These are phyloP conservation scores for Notothenia coriiceps DNA, from an alignment of 2,113 vertebrate species.

Conservation along the genomic window DNA sequence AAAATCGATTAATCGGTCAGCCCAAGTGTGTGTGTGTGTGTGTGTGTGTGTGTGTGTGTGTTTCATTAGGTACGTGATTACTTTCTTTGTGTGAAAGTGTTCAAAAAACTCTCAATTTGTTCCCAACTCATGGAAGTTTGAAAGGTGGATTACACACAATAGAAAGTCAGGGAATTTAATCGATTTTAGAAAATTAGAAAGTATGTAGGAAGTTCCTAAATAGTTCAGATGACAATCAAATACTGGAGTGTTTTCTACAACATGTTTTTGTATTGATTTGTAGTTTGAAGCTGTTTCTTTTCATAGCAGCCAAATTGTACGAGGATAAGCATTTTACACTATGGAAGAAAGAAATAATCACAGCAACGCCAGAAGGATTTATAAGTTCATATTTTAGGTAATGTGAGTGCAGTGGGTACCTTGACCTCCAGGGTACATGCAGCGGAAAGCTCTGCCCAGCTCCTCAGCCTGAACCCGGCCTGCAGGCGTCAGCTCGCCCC, in stretches of 20 bases:
- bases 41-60: neutral
- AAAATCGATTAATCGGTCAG: no score
- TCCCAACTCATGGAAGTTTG: neutral
- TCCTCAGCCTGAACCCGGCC: slow-evolving; percentile 97
- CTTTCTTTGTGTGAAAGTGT: neutral
- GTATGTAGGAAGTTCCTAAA: no score
- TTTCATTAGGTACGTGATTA: neutral
- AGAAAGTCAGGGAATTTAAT: no score
- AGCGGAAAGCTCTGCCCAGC: slow-evolving; percentile 95
- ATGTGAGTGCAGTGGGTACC: slow-evolving; percentile 79
- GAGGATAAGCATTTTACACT: no score
- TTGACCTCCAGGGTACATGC: slow-evolving; percentile 99
- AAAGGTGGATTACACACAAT: neutral
- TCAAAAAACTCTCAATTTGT: neutral
- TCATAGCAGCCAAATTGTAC: no score
- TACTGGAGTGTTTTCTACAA: no score
- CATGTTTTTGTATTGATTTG: no score
- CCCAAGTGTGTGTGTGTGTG: no score
- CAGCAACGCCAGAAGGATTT: neutral
- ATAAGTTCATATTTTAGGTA: neutral
- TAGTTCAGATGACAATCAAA: no score
- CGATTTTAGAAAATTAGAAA: no score
- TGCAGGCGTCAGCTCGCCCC: slow-evolving; percentile 94
- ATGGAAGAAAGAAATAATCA: neutral
- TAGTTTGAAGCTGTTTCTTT: no score